Percentiles rank a stretch among this genome's conserved stretches.
These are phyloP conservation scores for Rhingia campestris DNA, from an alignment of 2,888 invertebrate genomes.

Conservation along the genomic window DNA sequence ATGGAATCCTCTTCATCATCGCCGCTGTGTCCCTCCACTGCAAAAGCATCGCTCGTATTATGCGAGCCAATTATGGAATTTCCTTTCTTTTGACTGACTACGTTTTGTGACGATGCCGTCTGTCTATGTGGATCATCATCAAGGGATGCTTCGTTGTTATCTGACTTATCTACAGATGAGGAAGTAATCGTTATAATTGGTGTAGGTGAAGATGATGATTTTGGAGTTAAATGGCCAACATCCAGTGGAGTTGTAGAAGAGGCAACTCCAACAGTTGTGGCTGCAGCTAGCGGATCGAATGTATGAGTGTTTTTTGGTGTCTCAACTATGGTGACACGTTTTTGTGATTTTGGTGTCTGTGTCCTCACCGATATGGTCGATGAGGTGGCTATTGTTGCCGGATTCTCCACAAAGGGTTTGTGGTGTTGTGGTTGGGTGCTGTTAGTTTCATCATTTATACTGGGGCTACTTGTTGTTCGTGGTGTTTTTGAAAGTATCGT, in stretches of 20 bases:
- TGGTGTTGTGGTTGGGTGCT: conserved; percentile 77
- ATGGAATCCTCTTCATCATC: conserved; percentile 74
- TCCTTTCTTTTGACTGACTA: conserved; percentile 74
- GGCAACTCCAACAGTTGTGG: conserved; percentile 67
- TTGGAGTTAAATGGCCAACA: conserved; percentile 33
- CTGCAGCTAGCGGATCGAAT: conserved; percentile 79
- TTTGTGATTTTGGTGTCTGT: conserved; percentile 81
- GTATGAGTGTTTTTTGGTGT: conserved; percentile 80
- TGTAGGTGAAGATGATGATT: conserved; percentile 60
- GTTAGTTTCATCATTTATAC: conserved; percentile 38
- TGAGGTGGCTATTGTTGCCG: conserved; percentile 51
- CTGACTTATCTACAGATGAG: conserved; percentile 63
- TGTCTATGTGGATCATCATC: conserved; percentile 46
- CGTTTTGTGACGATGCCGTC: conserved; percentile 44
- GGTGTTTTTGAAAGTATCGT: conserved; percentile 75
- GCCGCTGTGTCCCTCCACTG: neutral
- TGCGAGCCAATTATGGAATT: conserved; percentile 22
- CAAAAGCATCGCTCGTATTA: conserved; percentile 17
- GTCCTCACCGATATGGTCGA: conserved; percentile 76
- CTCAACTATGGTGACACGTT: conserved; percentile 82
- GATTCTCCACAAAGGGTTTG: conserved; percentile 78
- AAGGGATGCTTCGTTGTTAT: conserved; percentile 16
- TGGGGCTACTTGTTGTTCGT: conserved; percentile 29
- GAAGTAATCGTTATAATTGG: conserved; percentile 77
- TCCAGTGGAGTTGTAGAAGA: conserved; percentile 28